These are phyloP conservation scores for Anaspis maculata DNA, from an alignment of 2,888 invertebrate species.

Conservation along the genomic window DNA sequence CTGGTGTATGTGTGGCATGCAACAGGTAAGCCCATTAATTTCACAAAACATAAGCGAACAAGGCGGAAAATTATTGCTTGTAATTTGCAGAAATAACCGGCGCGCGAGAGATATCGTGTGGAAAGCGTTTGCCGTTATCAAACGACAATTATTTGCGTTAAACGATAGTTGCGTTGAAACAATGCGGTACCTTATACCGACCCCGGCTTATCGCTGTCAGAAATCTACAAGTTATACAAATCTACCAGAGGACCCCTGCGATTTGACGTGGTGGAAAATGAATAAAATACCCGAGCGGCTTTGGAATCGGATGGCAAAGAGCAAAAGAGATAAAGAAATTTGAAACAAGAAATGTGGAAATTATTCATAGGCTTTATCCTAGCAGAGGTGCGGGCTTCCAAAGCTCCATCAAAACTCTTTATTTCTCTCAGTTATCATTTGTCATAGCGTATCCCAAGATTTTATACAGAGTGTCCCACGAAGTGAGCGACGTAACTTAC, in stretches of 20 bases:
- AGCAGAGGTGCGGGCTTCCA: constrained; percentile 33
- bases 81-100: constrained; percentile 6
- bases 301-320: constrained; percentile 31
- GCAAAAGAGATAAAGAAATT: constrained; percentile 37
- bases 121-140: neutral
- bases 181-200: too few relatives aligned
- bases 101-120: neutral
- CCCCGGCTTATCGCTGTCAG: constrained; percentile 19
- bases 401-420: constrained; percentile 35
- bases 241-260: constrained; percentile 15
- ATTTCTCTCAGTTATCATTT: constrained; percentile 38
- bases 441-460: constrained; percentile 28
- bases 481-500: too few relatives aligned
- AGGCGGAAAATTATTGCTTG: constrained; percentile 10
- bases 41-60: constrained; percentile 9
- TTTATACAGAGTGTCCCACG: constrained; percentile 2
- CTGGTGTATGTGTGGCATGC: constrained; percentile 3
- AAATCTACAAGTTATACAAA: constrained; percentile 20
- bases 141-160: too few relatives aligned
- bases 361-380: constrained; percentile 41
- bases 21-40: constrained; percentile 15
- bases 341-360: constrained; percentile 40
- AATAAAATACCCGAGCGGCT: constrained; percentile 35
- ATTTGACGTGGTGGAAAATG: constrained; percentile 32
- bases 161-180: too few relatives aligned